Evolutionary conservation across 2,113 vertebrate genomes (phyloP).

Genomic region (Castor canadensis): DNA sequence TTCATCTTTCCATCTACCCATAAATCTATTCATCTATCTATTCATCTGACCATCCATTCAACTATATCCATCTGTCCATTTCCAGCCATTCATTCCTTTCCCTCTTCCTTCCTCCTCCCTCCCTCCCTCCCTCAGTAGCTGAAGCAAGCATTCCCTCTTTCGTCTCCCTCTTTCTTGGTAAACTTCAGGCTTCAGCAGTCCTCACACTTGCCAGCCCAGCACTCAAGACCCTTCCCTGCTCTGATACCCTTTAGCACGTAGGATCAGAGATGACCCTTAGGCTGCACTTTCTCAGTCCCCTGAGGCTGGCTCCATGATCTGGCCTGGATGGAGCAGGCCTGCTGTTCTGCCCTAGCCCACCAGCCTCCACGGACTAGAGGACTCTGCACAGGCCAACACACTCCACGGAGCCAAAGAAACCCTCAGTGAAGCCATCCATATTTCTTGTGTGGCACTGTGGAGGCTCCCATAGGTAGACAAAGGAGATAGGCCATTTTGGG

Average conservation of each 20-base stretch:
- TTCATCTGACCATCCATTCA: fast-evolving
- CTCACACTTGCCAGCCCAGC: not conserved
- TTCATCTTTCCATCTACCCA: too few relatives aligned
- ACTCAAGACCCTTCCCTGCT: not conserved
- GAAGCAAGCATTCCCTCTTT: not conserved
- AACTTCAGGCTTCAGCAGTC: not conserved
- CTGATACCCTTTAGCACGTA: not conserved
- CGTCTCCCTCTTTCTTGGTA: not conserved
- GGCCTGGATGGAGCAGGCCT: not conserved
- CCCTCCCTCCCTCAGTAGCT: not conserved
- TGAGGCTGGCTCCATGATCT: not conserved
- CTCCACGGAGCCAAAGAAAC: not conserved
- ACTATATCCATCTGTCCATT: fast-evolving
- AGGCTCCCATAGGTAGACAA: not conserved
- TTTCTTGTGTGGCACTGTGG: fast-evolving
- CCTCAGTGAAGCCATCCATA: fast-evolving
- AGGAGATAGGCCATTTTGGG: not conserved
- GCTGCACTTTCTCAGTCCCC: not conserved
- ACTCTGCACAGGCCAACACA: not conserved
- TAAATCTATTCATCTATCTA: too few relatives aligned
- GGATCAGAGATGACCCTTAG: not conserved
- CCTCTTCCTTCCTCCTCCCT: too few relatives aligned
- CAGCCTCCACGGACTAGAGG: not conserved
- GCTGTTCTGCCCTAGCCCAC: not conserved
- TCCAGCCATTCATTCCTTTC: fast-evolving